A percentile compares a stretch with the other conserved stretches of the same genome.
phyloP scores from a whole-genome alignment of 2,888 invertebrate genomes.

The Petrolisthes cinctipes region DNA sequence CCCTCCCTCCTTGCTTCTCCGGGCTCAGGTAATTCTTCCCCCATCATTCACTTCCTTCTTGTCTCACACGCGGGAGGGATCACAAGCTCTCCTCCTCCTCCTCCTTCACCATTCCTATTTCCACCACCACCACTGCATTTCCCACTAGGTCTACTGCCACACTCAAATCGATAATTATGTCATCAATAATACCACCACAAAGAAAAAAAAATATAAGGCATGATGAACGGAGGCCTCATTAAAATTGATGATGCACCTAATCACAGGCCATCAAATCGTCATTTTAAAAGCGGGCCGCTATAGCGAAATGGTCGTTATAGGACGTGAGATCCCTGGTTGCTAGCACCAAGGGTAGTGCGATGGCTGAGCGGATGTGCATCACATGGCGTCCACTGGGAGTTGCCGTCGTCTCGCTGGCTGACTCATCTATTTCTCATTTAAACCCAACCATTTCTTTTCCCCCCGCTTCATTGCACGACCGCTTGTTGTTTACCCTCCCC shows the following conservation, averaged over 20 bases:
- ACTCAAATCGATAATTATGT: conserved; percentile 41
- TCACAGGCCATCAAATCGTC: conserved; percentile 58
- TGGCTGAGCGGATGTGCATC: conserved; percentile 17
- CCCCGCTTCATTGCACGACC: background rate
- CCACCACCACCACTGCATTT: background rate
- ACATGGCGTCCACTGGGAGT: conserved; percentile 22
- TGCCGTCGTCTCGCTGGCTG: conserved; percentile 32
- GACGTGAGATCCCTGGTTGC: conserved; percentile 34
- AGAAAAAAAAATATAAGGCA: conserved; percentile 14
- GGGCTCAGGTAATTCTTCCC: background rate
- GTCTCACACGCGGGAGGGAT: conserved; percentile 3
- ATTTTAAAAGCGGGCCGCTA: conserved; percentile 59
- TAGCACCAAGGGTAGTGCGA: conserved; percentile 33
- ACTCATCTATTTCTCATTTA: conserved; percentile 17
- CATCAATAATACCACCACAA: conserved; percentile 51
- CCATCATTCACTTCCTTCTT: conserved; percentile 7
- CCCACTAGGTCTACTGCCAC: background rate
- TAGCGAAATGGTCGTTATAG: conserved; percentile 56
- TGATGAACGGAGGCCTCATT: conserved; percentile 46
- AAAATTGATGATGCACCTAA: conserved; percentile 60
- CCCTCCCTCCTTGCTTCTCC: background rate
- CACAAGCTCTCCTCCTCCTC: background rate
- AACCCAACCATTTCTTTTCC: conserved; percentile 4
- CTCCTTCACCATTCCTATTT: background rate
- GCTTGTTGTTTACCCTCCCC: background rate